phyloP scores from a whole-genome alignment of 2,888 invertebrate genomes.

The Pterobdella sp. region DNA sequence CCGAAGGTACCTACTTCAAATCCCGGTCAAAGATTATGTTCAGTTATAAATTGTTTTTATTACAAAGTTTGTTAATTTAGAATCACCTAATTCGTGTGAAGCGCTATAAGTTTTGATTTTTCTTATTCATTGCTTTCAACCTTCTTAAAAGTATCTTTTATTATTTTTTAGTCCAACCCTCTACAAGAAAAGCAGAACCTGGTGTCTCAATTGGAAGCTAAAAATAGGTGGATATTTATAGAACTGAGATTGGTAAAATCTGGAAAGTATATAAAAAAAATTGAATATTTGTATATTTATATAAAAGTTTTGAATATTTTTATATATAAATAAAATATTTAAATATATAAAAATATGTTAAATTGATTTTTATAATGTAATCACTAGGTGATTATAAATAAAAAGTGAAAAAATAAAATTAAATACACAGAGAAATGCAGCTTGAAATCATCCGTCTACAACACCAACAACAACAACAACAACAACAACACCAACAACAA shows the following conservation, averaged over 20 bases:
- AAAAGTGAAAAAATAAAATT: too few relatives aligned
- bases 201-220: constrained; percentile 66
- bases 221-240: constrained; percentile 59
- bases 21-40: background rate
- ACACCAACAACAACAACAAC: constrained; percentile 19
- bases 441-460: constrained; percentile 18
- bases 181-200: constrained; percentile 19
- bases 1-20: too few relatives aligned
- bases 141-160: background rate
- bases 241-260: background rate
- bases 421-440: constrained; percentile 23
- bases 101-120: too few relatives aligned
- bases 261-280: background rate
- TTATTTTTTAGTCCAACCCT: background rate
- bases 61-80: background rate
- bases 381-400: too few relatives aligned
- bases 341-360: too few relatives aligned
- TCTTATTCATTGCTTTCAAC: too few relatives aligned
- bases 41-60: background rate
- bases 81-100: too few relatives aligned
- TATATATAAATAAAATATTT: too few relatives aligned
- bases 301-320: too few relatives aligned
- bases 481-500: constrained; percentile 18
- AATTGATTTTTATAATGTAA: too few relatives aligned
- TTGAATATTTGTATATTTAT: too few relatives aligned